These are phyloP conservation scores for Lampris megalopsis DNA, from an alignment of 2,113 vertebrate species.

Conservation along the genomic window DNA sequence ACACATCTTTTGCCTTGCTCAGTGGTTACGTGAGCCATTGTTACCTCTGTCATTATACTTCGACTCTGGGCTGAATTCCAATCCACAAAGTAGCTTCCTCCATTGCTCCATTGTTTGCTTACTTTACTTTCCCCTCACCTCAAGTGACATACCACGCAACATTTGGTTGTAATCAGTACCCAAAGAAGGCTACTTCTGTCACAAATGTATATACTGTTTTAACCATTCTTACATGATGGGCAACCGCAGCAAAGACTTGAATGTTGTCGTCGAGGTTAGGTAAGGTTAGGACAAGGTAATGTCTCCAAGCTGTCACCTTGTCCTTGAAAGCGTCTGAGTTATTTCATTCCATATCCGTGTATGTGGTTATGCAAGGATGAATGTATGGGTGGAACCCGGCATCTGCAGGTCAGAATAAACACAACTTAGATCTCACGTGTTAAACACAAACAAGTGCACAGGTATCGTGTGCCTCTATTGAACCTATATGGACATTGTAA, in stretches of 20 bases:
- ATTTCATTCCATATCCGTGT: not conserved
- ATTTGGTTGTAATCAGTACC: too few species aligned
- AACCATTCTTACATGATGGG: too few species aligned
- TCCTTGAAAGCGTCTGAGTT: not conserved
- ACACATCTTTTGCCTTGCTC: not conserved
- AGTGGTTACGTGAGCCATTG: not conserved
- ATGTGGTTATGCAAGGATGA: not conserved
- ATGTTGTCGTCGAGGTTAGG: too few species aligned
- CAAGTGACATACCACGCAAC: not conserved
- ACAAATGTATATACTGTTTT: too few species aligned
- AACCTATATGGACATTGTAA: conserved; percentile 36
- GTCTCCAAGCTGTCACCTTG: not conserved
- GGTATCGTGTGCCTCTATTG: conserved; percentile 4
- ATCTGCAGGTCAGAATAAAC: not conserved
- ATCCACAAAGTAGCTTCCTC: not conserved
- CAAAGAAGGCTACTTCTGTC: too few species aligned
- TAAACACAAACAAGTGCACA: too few species aligned
- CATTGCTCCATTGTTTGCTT: not conserved
- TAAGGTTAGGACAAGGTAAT: too few species aligned
- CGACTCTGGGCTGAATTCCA: not conserved
- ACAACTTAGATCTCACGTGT: not conserved
- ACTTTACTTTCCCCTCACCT: not conserved
- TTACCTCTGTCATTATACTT: not conserved
- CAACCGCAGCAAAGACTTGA: too few species aligned
- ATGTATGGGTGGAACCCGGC: not conserved